A percentile compares a stretch with the other conserved stretches of the same genome.
These are phyloP conservation scores for Parnassius mnemosyne DNA, from an alignment of 2,888 invertebrate genomes.

Conservation along the genomic window DNA sequence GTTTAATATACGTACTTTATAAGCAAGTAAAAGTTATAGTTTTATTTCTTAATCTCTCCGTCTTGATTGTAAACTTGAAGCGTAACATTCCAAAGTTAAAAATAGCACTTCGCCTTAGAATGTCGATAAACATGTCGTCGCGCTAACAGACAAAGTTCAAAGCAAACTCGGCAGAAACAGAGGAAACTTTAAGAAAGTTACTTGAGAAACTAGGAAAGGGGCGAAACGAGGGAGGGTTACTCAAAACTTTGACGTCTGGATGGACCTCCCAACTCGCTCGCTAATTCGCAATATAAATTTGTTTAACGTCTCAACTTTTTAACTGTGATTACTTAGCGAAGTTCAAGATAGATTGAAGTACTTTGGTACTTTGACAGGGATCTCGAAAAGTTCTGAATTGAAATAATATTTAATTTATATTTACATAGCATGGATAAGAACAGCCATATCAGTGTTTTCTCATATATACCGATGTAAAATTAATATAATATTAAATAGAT, in stretches of 20 bases:
- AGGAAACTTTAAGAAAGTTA: constrained; percentile 66
- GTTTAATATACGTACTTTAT: too few relatives aligned
- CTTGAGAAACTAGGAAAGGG: constrained; percentile 52
- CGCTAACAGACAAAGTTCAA: constrained; percentile 56
- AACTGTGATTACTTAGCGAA: constrained; percentile 75
- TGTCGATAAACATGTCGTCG: constrained; percentile 63
- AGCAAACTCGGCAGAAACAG: constrained; percentile 66
- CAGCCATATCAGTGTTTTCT: constrained; percentile 9
- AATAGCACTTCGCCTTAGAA: constrained; percentile 31
- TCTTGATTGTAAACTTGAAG: constrained; percentile 10
- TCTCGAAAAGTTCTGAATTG: constrained; percentile 52
- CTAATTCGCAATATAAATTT: constrained; percentile 79
- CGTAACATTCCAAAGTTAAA: constrained; percentile 8
- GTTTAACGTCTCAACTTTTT: constrained; percentile 79
- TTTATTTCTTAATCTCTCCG: not conserved
- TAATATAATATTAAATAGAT: not conserved
- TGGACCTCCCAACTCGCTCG: constrained; percentile 68
- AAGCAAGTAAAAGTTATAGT: too few relatives aligned
- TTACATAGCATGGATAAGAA: not conserved
- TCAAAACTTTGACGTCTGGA: constrained; percentile 67
- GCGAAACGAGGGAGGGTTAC: constrained; percentile 52
- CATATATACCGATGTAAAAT: not conserved
- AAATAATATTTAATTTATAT: constrained; percentile 36
- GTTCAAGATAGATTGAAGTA: constrained; percentile 69
- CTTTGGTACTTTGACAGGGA: constrained; percentile 55